phyloP scores from a whole-genome alignment of 2,888 invertebrate species.

The Drosophila demipolita region DNA sequence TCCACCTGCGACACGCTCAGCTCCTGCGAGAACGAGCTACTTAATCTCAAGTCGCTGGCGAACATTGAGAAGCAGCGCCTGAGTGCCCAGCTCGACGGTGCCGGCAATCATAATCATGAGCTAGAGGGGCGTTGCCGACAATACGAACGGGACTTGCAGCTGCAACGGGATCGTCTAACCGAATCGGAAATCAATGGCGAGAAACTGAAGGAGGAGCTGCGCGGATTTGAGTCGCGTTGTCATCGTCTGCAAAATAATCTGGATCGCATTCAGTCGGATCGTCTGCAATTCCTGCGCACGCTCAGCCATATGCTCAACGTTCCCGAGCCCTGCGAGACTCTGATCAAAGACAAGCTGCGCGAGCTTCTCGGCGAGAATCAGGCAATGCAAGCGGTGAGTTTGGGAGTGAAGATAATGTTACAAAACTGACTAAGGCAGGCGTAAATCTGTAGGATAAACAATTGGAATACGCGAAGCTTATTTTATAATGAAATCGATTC shows the following conservation, averaged over 20 bases:
- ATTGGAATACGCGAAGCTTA: neutral
- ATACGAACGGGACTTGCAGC: slow-evolving; percentile 90
- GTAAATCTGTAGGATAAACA: neutral
- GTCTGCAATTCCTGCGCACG: slow-evolving; percentile 83
- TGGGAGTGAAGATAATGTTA: too few relatives aligned
- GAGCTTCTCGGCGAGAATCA: slow-evolving; percentile 92
- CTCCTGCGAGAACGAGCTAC: slow-evolving; percentile 83
- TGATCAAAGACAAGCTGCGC: slow-evolving; percentile 92
- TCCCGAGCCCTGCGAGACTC: slow-evolving; percentile 91
- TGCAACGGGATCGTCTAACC: slow-evolving; percentile 90
- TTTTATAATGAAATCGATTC: too few relatives aligned
- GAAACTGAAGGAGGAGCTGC: slow-evolving; percentile 84
- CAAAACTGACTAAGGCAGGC: neutral
- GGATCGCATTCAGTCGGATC: slow-evolving; percentile 84
- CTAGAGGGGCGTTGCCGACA: slow-evolving; percentile 91
- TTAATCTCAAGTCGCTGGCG: slow-evolving; percentile 83
- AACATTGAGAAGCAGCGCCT: slow-evolving; percentile 90
- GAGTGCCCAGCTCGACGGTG: slow-evolving; percentile 87
- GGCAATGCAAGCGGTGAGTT: slow-evolving; percentile 90
- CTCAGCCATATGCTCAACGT: slow-evolving; percentile 86
- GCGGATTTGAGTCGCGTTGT: slow-evolving; percentile 85
- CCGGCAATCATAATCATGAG: slow-evolving; percentile 88
- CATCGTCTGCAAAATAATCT: slow-evolving; percentile 84
- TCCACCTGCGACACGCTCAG: slow-evolving; percentile 85
- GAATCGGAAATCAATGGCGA: slow-evolving; percentile 91